A percentile compares a stretch with the other conserved stretches of the same genome.
Evolutionary conservation across 1,140 invertebrate species (phyloP).

Genomic region (Sycobia sp.): DNA sequence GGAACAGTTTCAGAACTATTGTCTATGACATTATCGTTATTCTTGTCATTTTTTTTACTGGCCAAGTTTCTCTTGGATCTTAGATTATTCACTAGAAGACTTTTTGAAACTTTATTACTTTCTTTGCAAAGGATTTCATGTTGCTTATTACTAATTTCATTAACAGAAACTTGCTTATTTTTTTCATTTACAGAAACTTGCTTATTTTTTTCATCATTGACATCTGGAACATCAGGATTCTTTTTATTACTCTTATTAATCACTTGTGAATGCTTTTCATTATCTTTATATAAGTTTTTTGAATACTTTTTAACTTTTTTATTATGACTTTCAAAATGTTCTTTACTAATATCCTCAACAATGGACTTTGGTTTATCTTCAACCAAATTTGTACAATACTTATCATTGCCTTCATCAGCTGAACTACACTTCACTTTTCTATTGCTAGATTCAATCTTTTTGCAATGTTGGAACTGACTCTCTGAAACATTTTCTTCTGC

Average conservation of each 20-base stretch:
- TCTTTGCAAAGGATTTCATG: neutral
- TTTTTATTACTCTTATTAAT: neutral
- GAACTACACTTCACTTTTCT: conserved; percentile 12
- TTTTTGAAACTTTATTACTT: neutral
- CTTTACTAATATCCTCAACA: neutral
- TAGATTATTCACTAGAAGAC: neutral
- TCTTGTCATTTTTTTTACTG: neutral
- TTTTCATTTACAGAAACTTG: neutral
- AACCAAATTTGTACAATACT: neutral
- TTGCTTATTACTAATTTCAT: neutral
- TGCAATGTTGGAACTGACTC: conserved; percentile 12
- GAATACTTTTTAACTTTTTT: conserved; percentile 15
- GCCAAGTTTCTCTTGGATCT: neutral
- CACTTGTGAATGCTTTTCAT: neutral
- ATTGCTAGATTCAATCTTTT: conserved; percentile 17
- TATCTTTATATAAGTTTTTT: conserved; percentile 14
- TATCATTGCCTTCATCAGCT: conserved; percentile 16
- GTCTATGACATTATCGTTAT: neutral
- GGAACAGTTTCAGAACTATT: neutral
- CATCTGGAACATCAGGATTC: neutral
- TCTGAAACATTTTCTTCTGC: neutral
- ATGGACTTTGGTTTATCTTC: conserved; percentile 1
- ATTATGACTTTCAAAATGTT: neutral
- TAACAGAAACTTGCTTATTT: neutral
- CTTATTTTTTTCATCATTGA: neutral